Evolutionary conservation across 2,113 vertebrate species (phyloP).

Genomic region (Vidua chalybeata): DNA sequence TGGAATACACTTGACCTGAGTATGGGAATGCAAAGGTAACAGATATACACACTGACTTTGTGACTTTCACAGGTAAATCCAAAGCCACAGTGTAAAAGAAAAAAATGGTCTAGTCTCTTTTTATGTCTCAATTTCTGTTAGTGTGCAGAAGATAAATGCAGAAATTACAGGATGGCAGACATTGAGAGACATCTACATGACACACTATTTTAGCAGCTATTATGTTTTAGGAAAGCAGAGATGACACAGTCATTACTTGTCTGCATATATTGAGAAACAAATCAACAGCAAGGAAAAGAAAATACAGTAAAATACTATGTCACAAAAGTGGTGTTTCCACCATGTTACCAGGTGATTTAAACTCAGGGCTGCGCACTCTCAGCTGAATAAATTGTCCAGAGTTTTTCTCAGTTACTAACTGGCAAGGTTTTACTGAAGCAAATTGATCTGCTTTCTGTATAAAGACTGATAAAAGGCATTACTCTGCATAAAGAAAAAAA

Average conservation of each 20-base stretch:
- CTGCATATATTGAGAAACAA: not conserved
- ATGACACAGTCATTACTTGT: not conserved
- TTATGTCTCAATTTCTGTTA: not conserved
- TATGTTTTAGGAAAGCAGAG: not conserved
- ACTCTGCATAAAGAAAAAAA: not conserved
- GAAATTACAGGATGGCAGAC: not conserved
- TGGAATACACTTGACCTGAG: not conserved
- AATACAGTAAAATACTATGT: not conserved
- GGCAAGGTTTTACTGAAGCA: not conserved
- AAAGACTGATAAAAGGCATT: not conserved
- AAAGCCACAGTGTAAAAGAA: not conserved
- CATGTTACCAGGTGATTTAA: not conserved
- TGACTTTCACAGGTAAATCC: not conserved
- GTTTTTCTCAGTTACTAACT: not conserved
- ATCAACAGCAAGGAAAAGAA: not conserved
- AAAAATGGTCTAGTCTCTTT: not conserved
- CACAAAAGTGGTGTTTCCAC: not conserved
- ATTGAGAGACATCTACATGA: not conserved
- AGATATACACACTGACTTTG: not conserved
- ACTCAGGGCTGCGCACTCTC: not conserved
- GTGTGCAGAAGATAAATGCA: not conserved
- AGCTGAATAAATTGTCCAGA: not conserved
- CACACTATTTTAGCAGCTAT: not conserved
- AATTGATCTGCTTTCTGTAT: not conserved
- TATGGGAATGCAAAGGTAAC: not conserved